phyloP scores from a whole-genome alignment of 1,140 invertebrate genomes.

The Nephila pilipes region DNA sequence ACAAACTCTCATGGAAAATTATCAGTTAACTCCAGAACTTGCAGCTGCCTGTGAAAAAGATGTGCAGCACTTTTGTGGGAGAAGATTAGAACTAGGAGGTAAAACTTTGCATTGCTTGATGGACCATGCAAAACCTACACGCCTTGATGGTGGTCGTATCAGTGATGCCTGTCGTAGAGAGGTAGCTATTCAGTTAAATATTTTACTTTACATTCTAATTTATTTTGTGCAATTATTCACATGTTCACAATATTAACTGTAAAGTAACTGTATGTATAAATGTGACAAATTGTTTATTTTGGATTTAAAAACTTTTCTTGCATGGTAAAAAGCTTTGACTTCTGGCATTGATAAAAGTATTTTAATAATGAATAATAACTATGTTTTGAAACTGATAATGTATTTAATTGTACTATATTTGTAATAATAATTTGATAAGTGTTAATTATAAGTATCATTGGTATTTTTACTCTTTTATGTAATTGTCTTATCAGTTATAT shows the following conservation, averaged over 20 bases:
- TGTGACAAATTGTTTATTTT: too few relatives aligned
- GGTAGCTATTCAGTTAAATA: background rate
- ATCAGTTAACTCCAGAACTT: slow-evolving; percentile 94
- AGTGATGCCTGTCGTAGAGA: slow-evolving; percentile 69
- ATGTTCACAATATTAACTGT: background rate
- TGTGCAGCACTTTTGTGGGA: slow-evolving; percentile 84
- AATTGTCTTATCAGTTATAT: background rate
- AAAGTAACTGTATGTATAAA: background rate
- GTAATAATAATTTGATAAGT: too few relatives aligned
- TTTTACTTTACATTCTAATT: too few relatives aligned
- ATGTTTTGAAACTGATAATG: too few relatives aligned
- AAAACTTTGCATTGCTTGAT: slow-evolving; percentile 98
- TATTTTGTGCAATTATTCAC: too few relatives aligned
- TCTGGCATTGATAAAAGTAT: too few relatives aligned
- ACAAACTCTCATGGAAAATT: slow-evolving; percentile 95
- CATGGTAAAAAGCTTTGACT: too few relatives aligned
- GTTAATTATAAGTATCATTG: background rate
- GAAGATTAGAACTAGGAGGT: slow-evolving; percentile 86
- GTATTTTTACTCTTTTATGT: background rate
- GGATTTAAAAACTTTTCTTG: too few relatives aligned
- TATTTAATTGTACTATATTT: too few relatives aligned
- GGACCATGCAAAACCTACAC: slow-evolving; percentile 87
- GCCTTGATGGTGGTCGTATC: slow-evolving; percentile 82
- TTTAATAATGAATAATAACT: too few relatives aligned
- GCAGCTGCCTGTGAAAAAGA: slow-evolving; percentile 93